These are phyloP conservation scores for Ptychodera flava DNA, from an alignment of 35 echinoderm and acorn worm species.

Conservation along the genomic window DNA sequence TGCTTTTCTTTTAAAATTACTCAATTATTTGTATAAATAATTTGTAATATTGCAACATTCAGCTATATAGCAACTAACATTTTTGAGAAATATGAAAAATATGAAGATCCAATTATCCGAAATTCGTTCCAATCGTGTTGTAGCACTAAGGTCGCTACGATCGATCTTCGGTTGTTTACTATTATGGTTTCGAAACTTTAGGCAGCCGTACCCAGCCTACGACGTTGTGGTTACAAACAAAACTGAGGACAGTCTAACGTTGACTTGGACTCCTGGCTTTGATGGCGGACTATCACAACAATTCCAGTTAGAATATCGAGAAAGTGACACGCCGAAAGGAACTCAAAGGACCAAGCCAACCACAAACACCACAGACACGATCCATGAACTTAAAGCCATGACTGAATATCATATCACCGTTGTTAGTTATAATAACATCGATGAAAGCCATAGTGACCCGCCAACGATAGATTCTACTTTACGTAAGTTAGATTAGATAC, in stretches of 20 bases:
- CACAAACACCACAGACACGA: neutral
- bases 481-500: neutral
- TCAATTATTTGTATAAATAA: neutral
- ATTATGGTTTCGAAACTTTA: neutral
- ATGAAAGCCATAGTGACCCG: neutral
- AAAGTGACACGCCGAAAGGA: neutral
- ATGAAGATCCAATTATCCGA: no score
- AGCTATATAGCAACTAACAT: neutral
- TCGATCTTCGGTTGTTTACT: no score
- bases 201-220: neutral
- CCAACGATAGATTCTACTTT: neutral
- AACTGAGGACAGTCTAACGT: neutral
- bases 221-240: neutral
- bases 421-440: neutral
- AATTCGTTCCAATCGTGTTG: no score
- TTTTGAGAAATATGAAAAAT: neutral
- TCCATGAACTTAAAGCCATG: neutral
- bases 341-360: neutral
- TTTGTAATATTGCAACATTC: neutral
- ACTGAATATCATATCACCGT: neutral
- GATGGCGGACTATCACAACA: neutral
- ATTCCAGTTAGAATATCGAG: neutral
- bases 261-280: neutral
- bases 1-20: no score
- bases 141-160: no score